phyloP scores from a whole-genome alignment of 2,113 vertebrate species.

The Sakesphorus luctuosus region DNA sequence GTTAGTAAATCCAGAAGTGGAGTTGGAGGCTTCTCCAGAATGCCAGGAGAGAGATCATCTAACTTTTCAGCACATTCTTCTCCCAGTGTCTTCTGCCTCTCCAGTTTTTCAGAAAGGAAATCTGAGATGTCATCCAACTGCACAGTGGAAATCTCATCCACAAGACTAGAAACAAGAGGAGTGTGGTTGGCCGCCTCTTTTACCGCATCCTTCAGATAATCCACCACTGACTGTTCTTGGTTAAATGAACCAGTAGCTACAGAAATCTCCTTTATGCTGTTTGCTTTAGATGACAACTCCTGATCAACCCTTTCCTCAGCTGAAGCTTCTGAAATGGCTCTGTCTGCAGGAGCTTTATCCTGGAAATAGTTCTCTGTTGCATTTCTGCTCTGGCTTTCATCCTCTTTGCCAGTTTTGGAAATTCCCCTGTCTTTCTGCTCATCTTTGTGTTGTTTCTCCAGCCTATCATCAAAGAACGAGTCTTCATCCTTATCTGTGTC shows the following conservation, averaged over 20 bases:
- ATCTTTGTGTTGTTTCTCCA: conserved; percentile 62
- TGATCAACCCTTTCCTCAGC: conserved; percentile 33
- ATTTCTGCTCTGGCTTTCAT: conserved; percentile 42
- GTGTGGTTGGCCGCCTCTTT: conserved; percentile 30
- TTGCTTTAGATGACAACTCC: neutral
- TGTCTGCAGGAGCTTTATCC: conserved; percentile 48
- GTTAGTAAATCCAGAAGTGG: conserved; percentile 80
- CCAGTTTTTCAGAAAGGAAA: conserved; percentile 69
- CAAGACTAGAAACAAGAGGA: conserved; percentile 22
- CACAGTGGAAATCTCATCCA: conserved; percentile 14
- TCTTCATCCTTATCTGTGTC: conserved; percentile 84
- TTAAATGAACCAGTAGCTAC: neutral
- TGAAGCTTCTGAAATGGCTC: conserved; percentile 33
- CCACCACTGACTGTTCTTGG: conserved; percentile 46
- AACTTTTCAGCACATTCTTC: conserved; percentile 67
- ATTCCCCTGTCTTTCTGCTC: conserved; percentile 45
- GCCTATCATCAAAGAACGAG: conserved; percentile 77
- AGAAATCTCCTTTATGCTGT: conserved; percentile 4
- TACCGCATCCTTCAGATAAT: conserved; percentile 55
- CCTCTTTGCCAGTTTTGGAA: conserved; percentile 42
- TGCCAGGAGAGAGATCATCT: conserved; percentile 42
- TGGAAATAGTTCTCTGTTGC: conserved; percentile 24
- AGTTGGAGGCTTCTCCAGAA: conserved; percentile 68
- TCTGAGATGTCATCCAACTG: conserved; percentile 59
- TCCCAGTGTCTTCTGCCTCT: conserved; percentile 60